phyloP scores from a whole-genome alignment of 2,888 invertebrate species.

The Agapostemon virescens region DNA sequence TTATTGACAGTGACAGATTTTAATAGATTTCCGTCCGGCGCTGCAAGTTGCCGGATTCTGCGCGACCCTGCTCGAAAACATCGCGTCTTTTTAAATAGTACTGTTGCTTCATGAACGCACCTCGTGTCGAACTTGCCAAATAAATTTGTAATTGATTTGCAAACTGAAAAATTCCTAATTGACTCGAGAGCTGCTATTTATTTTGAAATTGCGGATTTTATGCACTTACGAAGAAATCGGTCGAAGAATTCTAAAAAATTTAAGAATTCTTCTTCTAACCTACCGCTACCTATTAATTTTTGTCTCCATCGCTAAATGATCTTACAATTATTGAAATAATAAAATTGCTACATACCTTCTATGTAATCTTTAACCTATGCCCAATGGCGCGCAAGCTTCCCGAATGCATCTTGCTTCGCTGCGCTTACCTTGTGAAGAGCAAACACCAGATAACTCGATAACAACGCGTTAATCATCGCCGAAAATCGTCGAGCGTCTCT shows the following conservation, averaged over 20 bases:
- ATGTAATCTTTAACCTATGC: too few relatives aligned
- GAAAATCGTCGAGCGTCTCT: not conserved
- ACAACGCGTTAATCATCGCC: not conserved
- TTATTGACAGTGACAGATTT: conserved; percentile 9
- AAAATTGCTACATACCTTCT: too few relatives aligned
- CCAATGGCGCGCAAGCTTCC: too few relatives aligned
- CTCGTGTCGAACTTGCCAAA: not conserved
- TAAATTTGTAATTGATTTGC: not conserved
- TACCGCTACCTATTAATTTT: too few relatives aligned
- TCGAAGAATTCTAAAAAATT: not conserved
- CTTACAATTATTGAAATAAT: too few relatives aligned
- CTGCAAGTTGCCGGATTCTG: not conserved
- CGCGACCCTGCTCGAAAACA: not conserved
- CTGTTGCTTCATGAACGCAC: not conserved
- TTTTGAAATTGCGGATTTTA: not conserved
- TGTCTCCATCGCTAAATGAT: too few relatives aligned
- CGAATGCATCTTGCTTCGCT: too few relatives aligned
- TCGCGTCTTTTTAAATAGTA: not conserved
- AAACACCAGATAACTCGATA: too few relatives aligned
- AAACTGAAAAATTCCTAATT: not conserved
- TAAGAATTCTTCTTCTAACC: too few relatives aligned
- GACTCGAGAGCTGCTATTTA: not conserved
- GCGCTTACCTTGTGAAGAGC: too few relatives aligned
- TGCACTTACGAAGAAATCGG: not conserved
- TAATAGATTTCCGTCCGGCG: not conserved